Percentiles rank a stretch among this genome's conserved stretches.
phyloP scores from a whole-genome alignment of 2,113 vertebrate genomes.

The Oncorhynchus mykiss region DNA sequence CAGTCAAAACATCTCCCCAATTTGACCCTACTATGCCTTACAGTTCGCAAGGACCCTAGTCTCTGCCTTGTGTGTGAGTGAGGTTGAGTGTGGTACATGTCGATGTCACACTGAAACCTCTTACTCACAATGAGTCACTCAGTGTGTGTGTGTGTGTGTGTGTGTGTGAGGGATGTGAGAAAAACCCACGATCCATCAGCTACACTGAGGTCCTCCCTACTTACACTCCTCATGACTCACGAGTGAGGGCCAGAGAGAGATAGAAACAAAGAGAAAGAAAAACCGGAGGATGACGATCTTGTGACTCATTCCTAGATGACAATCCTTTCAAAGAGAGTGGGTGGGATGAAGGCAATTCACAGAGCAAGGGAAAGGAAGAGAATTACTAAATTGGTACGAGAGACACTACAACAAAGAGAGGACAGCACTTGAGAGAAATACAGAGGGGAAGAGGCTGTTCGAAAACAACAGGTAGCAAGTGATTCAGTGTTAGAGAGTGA shows the following conservation, averaged over 20 bases:
- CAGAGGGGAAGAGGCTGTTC: too few species aligned
- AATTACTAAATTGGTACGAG: background rate
- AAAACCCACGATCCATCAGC: slow-evolving; percentile 27
- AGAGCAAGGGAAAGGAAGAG: background rate
- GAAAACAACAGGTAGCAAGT: too few species aligned
- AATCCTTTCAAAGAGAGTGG: background rate
- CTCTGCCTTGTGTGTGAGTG: slow-evolving; percentile 1
- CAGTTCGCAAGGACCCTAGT: background rate
- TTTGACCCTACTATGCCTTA: too few species aligned
- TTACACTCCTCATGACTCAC: slow-evolving; percentile 30
- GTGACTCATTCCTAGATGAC: too few species aligned
- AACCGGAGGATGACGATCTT: background rate
- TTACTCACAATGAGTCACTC: too few species aligned
- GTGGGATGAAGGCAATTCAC: too few species aligned
- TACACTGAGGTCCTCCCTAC: slow-evolving; percentile 30
- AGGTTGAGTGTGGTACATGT: slow-evolving; percentile 22
- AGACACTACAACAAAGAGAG: too few species aligned
- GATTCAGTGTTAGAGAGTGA: background rate
- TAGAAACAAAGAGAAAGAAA: background rate
- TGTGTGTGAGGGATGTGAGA: background rate
- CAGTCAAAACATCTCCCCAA: background rate
- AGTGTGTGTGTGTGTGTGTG: background rate
- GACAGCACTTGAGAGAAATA: too few species aligned
- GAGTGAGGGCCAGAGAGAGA: slow-evolving; percentile 7
- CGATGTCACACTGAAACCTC: too few species aligned